phyloP scores from a whole-genome alignment of 1,140 invertebrate genomes.

The Tenebrio molitor region DNA sequence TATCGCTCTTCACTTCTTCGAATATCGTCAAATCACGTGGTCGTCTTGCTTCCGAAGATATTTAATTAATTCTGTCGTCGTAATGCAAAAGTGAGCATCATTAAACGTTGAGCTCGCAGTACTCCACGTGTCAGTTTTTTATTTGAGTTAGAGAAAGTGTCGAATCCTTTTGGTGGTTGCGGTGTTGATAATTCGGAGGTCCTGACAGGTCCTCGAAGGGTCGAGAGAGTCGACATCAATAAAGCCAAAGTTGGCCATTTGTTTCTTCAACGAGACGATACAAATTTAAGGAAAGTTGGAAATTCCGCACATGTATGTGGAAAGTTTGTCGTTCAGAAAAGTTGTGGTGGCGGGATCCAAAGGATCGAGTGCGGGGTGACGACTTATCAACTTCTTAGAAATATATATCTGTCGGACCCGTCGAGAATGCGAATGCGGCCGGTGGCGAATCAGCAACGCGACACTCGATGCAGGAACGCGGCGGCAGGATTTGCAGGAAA shows the following conservation, averaged over 20 bases:
- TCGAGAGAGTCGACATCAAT: neutral
- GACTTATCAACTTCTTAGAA: conserved; percentile 38
- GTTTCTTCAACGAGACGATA: conserved; percentile 1
- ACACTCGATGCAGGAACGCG: conserved; percentile 8
- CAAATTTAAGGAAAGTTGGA: conserved; percentile 27
- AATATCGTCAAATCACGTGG: neutral
- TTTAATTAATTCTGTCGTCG: neutral
- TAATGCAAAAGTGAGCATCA: too few species aligned
- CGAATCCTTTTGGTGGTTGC: too few species aligned
- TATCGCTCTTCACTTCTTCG: neutral
- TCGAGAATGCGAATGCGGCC: conserved; percentile 1
- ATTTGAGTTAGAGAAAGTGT: too few species aligned
- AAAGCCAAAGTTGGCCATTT: conserved; percentile 3
- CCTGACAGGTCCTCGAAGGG: neutral
- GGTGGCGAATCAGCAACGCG: conserved; percentile 29
- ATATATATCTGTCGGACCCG: conserved; percentile 26
- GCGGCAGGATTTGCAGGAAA: conserved; percentile 47
- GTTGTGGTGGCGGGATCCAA: conserved; percentile 10
- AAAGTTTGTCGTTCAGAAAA: conserved; percentile 36
- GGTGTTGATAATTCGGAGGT: too few species aligned
- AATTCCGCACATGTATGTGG: conserved; percentile 28
- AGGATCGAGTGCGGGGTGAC: conserved; percentile 21
- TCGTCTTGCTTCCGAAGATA: too few species aligned
- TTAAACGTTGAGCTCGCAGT: too few species aligned
- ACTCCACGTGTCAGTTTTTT: too few species aligned